Base-by-base conservation (phyloP, 2,113 vertebrate genomes). In the Cololabis saira region DNA sequence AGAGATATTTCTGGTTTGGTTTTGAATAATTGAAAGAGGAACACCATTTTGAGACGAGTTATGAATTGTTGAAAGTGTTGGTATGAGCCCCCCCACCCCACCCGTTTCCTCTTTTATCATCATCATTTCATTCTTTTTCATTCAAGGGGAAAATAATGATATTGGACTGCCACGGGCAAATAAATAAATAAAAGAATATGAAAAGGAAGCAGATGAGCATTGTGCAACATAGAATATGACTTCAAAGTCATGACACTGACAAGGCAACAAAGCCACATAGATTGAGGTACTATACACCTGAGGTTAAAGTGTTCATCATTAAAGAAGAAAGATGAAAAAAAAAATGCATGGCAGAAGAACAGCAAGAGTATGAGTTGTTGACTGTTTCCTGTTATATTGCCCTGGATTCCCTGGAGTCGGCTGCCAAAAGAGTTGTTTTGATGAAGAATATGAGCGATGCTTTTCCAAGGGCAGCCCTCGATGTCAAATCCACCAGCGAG, bases 1-100 rank as follows among this genome's bases (percentile, higher is more conserved):
- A 81, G 79, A 53, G 64, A 80, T 85, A 73, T 85, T 44, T 77
- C 59, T 49, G 33, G 27, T 89, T 74, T 75, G 76, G 84, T 90
- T 87, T 61, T 45, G 67, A 87, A 85, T 93, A 92, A 92, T 91
- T 93, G 89, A 92, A 92, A 92, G 89, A 86, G 80, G 80, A 90
- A 87, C 81, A 66, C 78, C 67, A 68, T 79, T 88, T 87, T 85
- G 70, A 76, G 74, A 75, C 12, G 13, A 79, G 73, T 88, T 56
- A 47, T 45, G 42, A 67, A 80, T 58, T 33, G 69, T 51, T 40
- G 58, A 61, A 75, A 72, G 78, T 74, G 75, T 44, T 64, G 65
- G 47, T 54, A 71, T 22, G 43, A 37, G 50, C 33, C 59, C 61
- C 61, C 64, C 18, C 40, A 8, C 19, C 19, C 41, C 15, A 14